Percentiles rank a stretch among this genome's conserved stretches.
Evolutionary conservation across 2,888 invertebrate species (phyloP).

Genomic region (Spodoptera picta): DNA sequence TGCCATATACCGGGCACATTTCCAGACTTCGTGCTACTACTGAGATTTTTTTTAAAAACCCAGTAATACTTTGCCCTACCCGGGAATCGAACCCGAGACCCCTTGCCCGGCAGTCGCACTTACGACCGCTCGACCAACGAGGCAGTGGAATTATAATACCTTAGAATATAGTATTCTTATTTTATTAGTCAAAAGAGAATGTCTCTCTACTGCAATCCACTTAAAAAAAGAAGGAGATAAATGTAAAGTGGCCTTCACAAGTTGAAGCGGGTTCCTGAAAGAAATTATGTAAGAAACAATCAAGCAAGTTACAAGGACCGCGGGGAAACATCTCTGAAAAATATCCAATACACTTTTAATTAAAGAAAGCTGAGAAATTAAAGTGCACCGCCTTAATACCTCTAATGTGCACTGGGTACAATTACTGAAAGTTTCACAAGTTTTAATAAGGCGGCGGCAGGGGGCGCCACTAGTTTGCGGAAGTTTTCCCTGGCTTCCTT

Average conservation of each 20-base stretch:
- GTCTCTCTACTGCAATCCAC: background rate
- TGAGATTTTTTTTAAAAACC: too few relatives aligned
- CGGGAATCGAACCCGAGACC: too few relatives aligned
- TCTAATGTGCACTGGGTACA: conserved; percentile 49
- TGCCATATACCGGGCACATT: too few relatives aligned
- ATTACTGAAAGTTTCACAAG: conserved; percentile 58
- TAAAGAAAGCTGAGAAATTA: conserved; percentile 49
- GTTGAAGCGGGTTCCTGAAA: conserved; percentile 1
- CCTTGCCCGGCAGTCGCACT: too few relatives aligned
- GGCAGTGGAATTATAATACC: too few relatives aligned
- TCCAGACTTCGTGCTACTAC: too few relatives aligned
- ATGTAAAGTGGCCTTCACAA: background rate
- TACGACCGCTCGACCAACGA: too few relatives aligned
- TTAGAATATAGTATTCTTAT: too few relatives aligned
- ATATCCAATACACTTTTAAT: conserved; percentile 58
- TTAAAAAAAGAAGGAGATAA: too few relatives aligned
- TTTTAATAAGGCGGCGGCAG: conserved; percentile 55
- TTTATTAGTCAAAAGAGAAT: background rate
- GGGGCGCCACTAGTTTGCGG: conserved; percentile 37
- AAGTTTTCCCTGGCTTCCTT: conserved; percentile 51
- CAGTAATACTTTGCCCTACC: too few relatives aligned
- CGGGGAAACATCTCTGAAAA: conserved; percentile 33
- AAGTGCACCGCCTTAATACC: conserved; percentile 52
- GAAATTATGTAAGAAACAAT: conserved; percentile 11
- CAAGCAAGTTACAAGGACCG: conserved; percentile 16